Evolutionary conservation across 2,113 vertebrate species (phyloP).

Genomic region (Anolis carolinensis): DNA sequence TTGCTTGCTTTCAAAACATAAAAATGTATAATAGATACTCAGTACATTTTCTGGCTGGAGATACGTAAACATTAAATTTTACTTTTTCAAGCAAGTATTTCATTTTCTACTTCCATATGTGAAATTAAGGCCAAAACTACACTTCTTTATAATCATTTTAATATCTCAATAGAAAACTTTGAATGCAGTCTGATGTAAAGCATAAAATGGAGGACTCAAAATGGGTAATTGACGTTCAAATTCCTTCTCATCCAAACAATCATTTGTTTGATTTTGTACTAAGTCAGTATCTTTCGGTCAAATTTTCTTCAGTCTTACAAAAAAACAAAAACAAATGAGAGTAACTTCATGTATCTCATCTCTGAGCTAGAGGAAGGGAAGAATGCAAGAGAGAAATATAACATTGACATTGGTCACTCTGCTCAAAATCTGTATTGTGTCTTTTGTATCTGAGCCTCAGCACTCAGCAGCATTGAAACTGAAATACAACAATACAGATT

Average conservation of each 20-base stretch:
- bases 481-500: background rate
- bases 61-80: background rate
- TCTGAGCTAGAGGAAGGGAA: background rate
- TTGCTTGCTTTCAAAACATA: background rate
- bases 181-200: background rate
- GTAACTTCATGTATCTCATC: background rate
- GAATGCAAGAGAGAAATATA: background rate
- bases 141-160: background rate
- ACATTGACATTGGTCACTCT: background rate
- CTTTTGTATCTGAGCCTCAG: background rate
- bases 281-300: background rate
- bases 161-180: background rate
- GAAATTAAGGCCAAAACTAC: background rate
- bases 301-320: background rate
- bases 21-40: no score
- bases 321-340: background rate
- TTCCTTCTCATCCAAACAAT: background rate
- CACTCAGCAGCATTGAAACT: background rate
- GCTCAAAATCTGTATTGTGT: no score
- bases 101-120: background rate
- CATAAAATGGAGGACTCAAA: background rate
- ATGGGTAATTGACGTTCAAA: background rate
- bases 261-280: background rate
- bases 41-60: slow-evolving; percentile 13
- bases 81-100: slow-evolving; percentile 2